Evolutionary conservation across 1,140 invertebrate species (phyloP).

Genomic region (Globodera rostochiensis): DNA sequence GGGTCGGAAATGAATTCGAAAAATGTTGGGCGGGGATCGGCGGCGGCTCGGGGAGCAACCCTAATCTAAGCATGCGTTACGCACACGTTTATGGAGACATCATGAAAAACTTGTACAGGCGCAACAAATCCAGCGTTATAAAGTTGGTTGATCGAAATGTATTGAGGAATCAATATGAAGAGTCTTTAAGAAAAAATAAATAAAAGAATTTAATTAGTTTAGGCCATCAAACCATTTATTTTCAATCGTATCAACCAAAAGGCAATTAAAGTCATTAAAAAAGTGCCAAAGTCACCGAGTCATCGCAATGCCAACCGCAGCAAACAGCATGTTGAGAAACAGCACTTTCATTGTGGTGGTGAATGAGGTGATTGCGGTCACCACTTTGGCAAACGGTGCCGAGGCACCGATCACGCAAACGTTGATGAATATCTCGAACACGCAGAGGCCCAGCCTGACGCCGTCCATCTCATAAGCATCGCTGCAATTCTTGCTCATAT

Average conservation of each 20-base stretch:
- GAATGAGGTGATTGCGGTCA: not conserved
- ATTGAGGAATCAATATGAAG: not conserved
- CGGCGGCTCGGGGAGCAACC: too few relatives aligned
- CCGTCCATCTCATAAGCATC: not conserved
- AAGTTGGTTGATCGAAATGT: not conserved
- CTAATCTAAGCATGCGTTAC: not conserved
- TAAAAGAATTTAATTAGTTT: not conserved
- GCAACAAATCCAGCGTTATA: not conserved
- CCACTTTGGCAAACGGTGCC: not conserved
- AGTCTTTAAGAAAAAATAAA: not conserved
- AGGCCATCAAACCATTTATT: not conserved
- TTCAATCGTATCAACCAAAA: not conserved
- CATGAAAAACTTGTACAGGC: not conserved
- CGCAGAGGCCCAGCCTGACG: not conserved
- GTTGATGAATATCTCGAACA: conserved; percentile 4
- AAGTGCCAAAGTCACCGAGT: not conserved
- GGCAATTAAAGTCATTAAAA: not conserved
- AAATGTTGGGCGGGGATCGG: too few relatives aligned
- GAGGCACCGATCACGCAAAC: not conserved
- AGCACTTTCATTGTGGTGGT: not conserved
- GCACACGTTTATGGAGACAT: conserved; percentile 6
- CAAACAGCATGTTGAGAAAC: conserved; percentile 3
- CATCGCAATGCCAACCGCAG: not conserved
- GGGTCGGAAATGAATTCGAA: too few relatives aligned
- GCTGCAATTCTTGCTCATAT: conserved; percentile 1